These are phyloP conservation scores for Falco novaeseelandiae DNA, from an alignment of 2,797 vertebrate species.

Conservation along the genomic window DNA sequence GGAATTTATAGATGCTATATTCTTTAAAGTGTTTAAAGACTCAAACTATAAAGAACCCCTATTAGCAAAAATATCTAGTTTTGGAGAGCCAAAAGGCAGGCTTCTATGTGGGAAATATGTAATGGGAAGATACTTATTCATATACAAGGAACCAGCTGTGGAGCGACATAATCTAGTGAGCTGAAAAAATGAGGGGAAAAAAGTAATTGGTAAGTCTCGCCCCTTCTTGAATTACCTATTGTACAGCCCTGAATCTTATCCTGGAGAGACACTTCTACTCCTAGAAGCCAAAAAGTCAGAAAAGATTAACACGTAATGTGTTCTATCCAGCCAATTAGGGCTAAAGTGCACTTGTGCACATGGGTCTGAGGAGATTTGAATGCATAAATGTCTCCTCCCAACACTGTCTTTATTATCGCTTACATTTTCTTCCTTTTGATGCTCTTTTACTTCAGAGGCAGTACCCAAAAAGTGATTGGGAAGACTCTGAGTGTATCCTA, in stretches of 20 bases:
- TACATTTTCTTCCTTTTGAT: not conserved
- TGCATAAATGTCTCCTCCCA: not conserved
- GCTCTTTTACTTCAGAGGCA: not conserved
- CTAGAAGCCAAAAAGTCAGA: not conserved
- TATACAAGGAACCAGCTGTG: not conserved
- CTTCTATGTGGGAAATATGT: not conserved
- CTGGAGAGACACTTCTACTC: not conserved
- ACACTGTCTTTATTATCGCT: not conserved
- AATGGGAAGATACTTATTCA: not conserved
- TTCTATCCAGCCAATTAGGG: not conserved
- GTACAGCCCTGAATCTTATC: not conserved
- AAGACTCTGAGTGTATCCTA: not conserved
- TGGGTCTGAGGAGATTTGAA: not conserved
- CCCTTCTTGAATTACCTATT: not conserved
- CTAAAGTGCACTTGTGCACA: fast-evolving
- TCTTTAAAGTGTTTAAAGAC: not conserved
- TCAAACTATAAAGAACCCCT: not conserved
- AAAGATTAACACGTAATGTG: not conserved
- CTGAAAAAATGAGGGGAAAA: not conserved
- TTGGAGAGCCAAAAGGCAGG: not conserved
- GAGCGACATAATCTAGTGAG: not conserved
- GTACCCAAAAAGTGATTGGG: not conserved
- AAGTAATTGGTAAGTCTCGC: not conserved
- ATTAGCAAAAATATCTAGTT: not conserved
- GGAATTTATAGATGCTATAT: not conserved